Conservation (phyloP, 2,888 invertebrate species). For the Gastracanthus pulcherrimus region DNA sequence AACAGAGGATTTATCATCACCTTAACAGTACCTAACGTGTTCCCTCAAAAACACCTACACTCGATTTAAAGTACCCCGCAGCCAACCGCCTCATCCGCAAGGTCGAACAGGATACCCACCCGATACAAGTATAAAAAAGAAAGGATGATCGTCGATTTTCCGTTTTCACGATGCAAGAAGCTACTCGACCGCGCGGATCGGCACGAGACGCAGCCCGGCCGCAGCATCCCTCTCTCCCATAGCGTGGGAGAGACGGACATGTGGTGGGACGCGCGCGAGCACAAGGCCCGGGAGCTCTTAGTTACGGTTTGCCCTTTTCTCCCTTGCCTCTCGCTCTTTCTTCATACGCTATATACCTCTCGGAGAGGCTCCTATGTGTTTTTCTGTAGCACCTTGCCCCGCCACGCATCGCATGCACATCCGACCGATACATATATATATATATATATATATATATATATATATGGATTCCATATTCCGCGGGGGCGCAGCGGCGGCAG, state of each 20-base stretch:
- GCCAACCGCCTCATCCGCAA: not conserved
- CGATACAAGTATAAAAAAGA: not conserved
- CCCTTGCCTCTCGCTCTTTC: conserved; percentile 55
- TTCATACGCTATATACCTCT: conserved; percentile 57
- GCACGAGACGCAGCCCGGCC: conserved; percentile 19
- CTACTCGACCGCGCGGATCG: not conserved
- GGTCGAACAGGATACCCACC: not conserved
- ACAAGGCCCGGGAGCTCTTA: conserved; percentile 48
- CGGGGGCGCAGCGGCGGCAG: conserved; percentile 64
- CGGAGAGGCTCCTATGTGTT: conserved; percentile 59
- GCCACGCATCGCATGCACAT: not conserved
- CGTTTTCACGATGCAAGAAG: not conserved
- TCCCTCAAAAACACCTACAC: not conserved
- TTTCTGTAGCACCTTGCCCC: conserved; percentile 70
- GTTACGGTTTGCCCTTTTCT: conserved; percentile 52
- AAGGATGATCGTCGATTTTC: conserved; percentile 3
- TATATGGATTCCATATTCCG: conserved; percentile 57
- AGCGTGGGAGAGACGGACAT: conserved; percentile 76
- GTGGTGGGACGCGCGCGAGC: conserved; percentile 66
- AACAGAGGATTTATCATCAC: too few species aligned
- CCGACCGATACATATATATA: too few species aligned
- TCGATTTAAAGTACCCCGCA: not conserved
- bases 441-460: too few species aligned
- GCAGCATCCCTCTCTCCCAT: conserved; percentile 45
- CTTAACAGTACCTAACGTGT: too few species aligned